Base-by-base conservation (phyloP, 30 jellyfish, hydroid and myxozoan genomes). In the Aurelia sp. region DNA sequence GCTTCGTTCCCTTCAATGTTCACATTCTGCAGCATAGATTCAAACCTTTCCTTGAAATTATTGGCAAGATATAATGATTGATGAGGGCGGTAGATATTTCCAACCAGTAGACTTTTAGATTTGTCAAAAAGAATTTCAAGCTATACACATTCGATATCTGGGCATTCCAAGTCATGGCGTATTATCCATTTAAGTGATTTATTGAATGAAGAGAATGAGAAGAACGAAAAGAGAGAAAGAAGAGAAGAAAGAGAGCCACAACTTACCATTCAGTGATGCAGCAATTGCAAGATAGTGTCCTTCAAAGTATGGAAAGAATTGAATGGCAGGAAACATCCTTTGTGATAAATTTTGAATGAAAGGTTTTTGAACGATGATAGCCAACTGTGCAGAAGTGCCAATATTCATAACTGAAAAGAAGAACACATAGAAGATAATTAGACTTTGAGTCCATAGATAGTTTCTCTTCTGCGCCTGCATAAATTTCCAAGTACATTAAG, bases 311-410 rank as follows among this genome's bases (percentile, higher is more conserved):
- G 97, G 96, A 35, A 77, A 69, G 23, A 35, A 18, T 9, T 78
- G 79, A 11, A 84, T 33, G 1, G 90, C 89, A n/a, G 77, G 74
- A 40, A 41, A 31, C 22, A 20, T 55, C 12, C 51, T 47, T 20
- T 62, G 52, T 15, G 80, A 20, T 51, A 52, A 61, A 11, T 35
- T 17, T 7, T 40, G 30, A 44, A 35, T 64, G 17, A 3, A 40
- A 20, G 64, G 12, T 18, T 66, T 37, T 35, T 75, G 81, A 33
- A 79, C 65, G 3, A 58, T 40, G 16, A 81, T 40, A 23, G 98
- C 93, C 27, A 91, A 73, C 78, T 91, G 98, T 17, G 96, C 66
- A 3, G 98, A 85, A 48, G 98, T 91, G 4, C 98, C 98, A 50
- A 91, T 61, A 67, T 91, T 91, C 77, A 91, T 13, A 19, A 86